Conservation (phyloP, 2,113 vertebrate genomes). For the Furnarius figulus region DNA sequence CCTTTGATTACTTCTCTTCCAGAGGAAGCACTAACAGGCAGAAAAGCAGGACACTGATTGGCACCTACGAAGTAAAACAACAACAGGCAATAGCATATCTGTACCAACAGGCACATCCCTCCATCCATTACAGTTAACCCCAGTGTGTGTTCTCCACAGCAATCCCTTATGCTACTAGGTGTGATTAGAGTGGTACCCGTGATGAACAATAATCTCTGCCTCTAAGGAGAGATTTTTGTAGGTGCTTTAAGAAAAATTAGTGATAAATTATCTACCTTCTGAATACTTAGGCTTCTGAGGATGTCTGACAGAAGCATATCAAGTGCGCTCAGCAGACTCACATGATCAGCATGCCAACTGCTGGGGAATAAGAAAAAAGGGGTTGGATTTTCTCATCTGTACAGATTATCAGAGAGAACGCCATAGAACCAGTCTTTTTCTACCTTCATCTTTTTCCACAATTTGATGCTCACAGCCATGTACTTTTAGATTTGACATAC, state of each 20-base stretch:
- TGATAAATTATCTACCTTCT: neutral
- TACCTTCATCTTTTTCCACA: neutral
- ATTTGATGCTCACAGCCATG: neutral
- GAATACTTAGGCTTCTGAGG: neutral
- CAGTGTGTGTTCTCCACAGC: neutral
- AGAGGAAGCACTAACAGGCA: neutral
- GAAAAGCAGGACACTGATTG: neutral
- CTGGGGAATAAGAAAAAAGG: neutral
- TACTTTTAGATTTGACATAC: neutral
- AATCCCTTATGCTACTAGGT: neutral
- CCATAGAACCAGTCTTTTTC: neutral
- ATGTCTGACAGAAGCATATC: neutral
- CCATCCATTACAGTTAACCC: too few species aligned
- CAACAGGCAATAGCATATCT: neutral
- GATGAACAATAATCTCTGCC: neutral
- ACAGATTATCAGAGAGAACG: neutral
- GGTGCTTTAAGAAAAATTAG: neutral
- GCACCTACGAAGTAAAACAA: neutral
- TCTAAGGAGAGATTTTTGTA: neutral
- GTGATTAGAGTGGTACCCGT: neutral
- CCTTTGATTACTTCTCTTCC: neutral
- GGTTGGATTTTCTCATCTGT: neutral
- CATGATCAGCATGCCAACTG: neutral
- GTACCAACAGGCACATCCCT: neutral
- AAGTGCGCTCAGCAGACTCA: neutral